These are phyloP conservation scores for Bilobella aurantiaca DNA, from an alignment of 1,140 invertebrate genomes.

Conservation along the genomic window DNA sequence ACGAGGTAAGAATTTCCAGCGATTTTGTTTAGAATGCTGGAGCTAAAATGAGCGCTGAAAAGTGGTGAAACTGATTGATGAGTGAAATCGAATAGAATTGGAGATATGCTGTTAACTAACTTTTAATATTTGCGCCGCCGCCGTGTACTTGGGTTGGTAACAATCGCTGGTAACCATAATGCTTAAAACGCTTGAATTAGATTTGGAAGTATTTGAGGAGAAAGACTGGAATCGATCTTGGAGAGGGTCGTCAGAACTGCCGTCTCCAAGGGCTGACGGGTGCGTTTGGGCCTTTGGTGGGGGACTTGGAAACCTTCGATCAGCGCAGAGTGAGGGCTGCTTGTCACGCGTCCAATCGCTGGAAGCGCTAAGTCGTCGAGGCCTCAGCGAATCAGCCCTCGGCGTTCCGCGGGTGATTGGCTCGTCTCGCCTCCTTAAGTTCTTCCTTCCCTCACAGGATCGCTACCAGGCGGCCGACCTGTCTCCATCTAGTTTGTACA, in stretches of 20 bases:
- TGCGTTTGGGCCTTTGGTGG: background rate
- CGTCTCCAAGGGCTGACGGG: background rate
- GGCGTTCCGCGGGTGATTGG: constrained; percentile 27
- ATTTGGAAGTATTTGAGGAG: constrained; percentile 7
- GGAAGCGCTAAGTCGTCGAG: constrained; percentile 30
- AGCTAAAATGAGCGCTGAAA: background rate
- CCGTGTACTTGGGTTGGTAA: no score
- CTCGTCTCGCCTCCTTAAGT: constrained; percentile 32
- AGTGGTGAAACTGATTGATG: no score
- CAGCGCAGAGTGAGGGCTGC: constrained; percentile 29
- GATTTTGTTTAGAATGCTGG: no score
- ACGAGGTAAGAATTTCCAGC: constrained; percentile 56
- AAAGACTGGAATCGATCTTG: background rate
- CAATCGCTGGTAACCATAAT: no score
- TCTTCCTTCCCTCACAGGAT: constrained; percentile 22
- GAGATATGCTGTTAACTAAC: no score
- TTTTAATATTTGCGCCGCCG: no score
- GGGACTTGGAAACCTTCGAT: constrained; percentile 6
- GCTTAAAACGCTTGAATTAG: constrained; percentile 1
- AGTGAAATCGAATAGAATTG: no score
- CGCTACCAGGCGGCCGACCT: background rate
- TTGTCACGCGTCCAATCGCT: constrained; percentile 26
- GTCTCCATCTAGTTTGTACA: background rate
- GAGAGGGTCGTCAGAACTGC: background rate
- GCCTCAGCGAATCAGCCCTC: constrained; percentile 30